Evolutionary conservation across 2,888 invertebrate genomes (phyloP), one percentile per base, ranked within the genome.

Genomic region (Meghimatium bilineatum): DNA sequence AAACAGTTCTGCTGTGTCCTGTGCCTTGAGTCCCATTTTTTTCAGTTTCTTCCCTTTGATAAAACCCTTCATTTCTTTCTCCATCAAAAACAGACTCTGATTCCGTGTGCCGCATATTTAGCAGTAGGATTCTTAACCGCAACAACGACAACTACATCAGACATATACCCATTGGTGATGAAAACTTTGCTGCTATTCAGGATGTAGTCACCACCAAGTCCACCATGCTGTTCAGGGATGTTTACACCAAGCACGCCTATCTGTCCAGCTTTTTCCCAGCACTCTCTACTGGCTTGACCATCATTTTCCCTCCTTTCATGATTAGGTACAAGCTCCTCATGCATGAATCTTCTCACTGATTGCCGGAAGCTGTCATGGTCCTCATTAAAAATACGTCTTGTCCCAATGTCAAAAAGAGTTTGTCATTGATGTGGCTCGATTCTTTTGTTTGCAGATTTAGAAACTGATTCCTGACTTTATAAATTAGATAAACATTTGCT

Each of bases 131-230:
- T 91, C 8, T 94, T 94, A 10, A 94, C 88, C 0, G 94, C 94
- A 10, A 94, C 94, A 17, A 94, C 94, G 56, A 94, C 88, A n/a
- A 93, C 93, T 0, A 94, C 87, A 87, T 94, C 94, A 36, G 90
- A 86, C 91, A 93, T 90, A 87, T 88, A 92, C 38, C 94, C 94
- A 87, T 94, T 94, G 34, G 94, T 94, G 85, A 94, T 94, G 88
- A 94, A 94, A 20, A 92, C 92, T 89, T 94, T 94, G 87, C 93
- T 93, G 60, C 94, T 94, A 87, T 94, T 94, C 32, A 94, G 89
- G 83, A 94, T 93, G 90, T 92, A 94, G 88, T 93, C 93, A 10
- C 93, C 94, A 14, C 94, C 94, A 49, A 93, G 87, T n/a, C 94
- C 94, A 1, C 94, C 94, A 74, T 89, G 85, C 56, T 94, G 92